Evolutionary conservation across 2,113 vertebrate species (phyloP).

Genomic region (Amia ocellicauda): DNA sequence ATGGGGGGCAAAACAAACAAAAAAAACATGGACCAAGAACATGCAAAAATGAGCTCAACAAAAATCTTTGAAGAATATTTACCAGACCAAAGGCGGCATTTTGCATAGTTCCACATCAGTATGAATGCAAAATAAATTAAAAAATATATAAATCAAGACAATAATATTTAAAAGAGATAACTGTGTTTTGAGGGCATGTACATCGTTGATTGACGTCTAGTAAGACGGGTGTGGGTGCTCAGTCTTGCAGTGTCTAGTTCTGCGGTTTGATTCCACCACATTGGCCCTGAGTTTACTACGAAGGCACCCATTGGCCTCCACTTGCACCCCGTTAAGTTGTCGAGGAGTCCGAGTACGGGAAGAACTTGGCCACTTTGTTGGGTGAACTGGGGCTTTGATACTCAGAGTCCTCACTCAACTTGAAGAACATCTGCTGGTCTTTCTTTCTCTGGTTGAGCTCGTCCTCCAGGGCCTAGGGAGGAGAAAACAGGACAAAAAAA

Average conservation of each 20-base stretch:
- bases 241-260: no score
- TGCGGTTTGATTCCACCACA: neutral
- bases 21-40: no score
- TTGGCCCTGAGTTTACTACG: constrained; percentile 24
- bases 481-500: neutral
- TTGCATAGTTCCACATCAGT: no score
- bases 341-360: constrained; percentile 72
- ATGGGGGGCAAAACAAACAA: no score
- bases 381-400: constrained; percentile 65
- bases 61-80: no score
- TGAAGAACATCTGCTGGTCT: constrained; percentile 92
- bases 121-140: no score
- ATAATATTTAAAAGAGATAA: no score
- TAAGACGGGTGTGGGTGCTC: neutral
- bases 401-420: constrained; percentile 60
- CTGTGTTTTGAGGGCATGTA: no score
- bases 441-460: constrained; percentile 81
- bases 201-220: no score
- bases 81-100: no score
- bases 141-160: no score
- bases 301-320: constrained; percentile 22
- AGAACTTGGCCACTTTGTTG: constrained; percentile 77
- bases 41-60: no score
- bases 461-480: constrained; percentile 84
- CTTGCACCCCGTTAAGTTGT: constrained; percentile 40